These are phyloP conservation scores for Musca domestica DNA, from an alignment of 1,140 invertebrate genomes.

Conservation along the genomic window DNA sequence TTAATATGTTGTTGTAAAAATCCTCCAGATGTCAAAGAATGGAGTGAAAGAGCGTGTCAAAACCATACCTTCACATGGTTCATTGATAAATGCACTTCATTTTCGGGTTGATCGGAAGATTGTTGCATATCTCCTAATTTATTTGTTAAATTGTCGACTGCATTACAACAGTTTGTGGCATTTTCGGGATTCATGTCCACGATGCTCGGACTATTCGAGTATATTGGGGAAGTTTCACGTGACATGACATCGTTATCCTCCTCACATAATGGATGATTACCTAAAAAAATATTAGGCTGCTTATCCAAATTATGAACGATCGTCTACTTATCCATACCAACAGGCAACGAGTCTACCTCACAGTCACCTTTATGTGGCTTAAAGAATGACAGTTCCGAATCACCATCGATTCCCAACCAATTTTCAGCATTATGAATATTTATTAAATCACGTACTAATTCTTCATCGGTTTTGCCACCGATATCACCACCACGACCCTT, in stretches of 20 bases:
- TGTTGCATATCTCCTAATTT: too few species aligned
- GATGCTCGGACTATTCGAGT: conserved; percentile 57
- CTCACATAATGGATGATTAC: conserved; percentile 42
- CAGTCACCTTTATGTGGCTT: conserved; percentile 66
- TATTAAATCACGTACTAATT: conserved; percentile 85
- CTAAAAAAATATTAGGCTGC: conserved; percentile 24
- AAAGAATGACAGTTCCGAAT: conserved; percentile 77
- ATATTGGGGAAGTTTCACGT: conserved; percentile 62
- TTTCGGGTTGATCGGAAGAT: background rate
- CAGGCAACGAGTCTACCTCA: conserved; percentile 55
- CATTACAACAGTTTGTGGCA: background rate
- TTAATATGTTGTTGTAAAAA: too few species aligned
- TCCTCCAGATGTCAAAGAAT: background rate
- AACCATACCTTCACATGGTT: conserved; percentile 18
- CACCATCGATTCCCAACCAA: conserved; percentile 88
- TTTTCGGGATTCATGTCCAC: conserved; percentile 13
- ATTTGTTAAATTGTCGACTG: too few species aligned
- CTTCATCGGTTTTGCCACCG: conserved; percentile 85
- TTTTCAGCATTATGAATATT: conserved; percentile 91
- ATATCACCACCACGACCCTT: conserved; percentile 91
- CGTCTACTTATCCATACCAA: too few species aligned
- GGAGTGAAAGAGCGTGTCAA: background rate
- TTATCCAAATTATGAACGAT: too few species aligned
- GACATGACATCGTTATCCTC: conserved; percentile 61
- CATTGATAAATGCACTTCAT: conserved; percentile 10